Conservation (phyloP, 2,113 vertebrate species). For the Leucopsar rothschildi region DNA sequence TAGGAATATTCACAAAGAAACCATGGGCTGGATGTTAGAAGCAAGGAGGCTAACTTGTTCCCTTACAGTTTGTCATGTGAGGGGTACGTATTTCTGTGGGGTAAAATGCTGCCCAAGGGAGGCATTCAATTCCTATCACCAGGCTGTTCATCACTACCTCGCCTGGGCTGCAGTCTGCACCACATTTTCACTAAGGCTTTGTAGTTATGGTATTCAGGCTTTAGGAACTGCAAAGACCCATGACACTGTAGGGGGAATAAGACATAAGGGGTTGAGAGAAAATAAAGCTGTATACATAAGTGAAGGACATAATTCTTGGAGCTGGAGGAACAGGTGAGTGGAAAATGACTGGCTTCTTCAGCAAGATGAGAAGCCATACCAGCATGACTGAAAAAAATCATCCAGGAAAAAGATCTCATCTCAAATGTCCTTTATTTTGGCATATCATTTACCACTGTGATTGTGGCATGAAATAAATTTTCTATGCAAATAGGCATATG, state of each 20-base stretch:
- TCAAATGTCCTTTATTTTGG: background rate
- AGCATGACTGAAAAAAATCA: background rate
- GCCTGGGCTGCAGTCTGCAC: background rate
- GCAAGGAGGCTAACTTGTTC: background rate
- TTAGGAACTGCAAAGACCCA: background rate
- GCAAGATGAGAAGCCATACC: background rate
- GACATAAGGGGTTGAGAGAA: background rate
- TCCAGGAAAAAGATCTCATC: background rate
- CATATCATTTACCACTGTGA: background rate
- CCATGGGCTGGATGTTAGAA: background rate
- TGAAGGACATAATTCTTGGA: background rate
- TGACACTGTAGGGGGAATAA: background rate
- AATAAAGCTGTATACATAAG: background rate
- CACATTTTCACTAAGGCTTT: background rate
- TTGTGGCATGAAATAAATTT: background rate
- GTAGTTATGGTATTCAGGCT: background rate
- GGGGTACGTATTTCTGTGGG: background rate
- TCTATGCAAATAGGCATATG: background rate
- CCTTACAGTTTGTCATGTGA: background rate
- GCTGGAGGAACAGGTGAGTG: background rate
- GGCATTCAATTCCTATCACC: background rate
- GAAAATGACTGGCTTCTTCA: background rate
- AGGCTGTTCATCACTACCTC: background rate
- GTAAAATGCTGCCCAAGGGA: background rate
- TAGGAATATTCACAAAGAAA: background rate